These are phyloP conservation scores for Ovis canadensis DNA, from an alignment of 2,113 vertebrate species.

Conservation along the genomic window DNA sequence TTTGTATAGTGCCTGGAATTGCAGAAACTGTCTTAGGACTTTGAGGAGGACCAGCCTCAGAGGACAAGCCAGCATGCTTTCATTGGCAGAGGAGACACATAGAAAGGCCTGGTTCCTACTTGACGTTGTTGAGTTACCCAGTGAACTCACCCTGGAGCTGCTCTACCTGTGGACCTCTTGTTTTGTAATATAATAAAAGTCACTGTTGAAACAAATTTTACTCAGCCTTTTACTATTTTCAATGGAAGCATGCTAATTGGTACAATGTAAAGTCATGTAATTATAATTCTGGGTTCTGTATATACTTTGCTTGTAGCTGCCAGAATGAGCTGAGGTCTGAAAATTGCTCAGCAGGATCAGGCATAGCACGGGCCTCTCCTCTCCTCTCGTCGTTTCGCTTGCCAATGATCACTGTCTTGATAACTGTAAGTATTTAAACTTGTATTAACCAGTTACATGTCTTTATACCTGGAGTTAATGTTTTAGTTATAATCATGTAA, in stretches of 20 bases:
- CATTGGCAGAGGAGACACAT: not conserved
- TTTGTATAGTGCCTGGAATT: not conserved
- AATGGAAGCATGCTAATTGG: not conserved
- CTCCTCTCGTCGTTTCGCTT: not conserved
- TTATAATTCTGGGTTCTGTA: constrained; percentile 12
- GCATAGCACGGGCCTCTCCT: not conserved
- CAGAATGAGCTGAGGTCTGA: not conserved
- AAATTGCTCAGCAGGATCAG: not conserved
- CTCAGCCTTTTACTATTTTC: not conserved
- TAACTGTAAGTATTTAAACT: constrained; percentile 9
- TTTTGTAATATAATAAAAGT: not conserved
- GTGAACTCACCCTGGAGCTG: not conserved
- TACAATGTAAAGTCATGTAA: not conserved
- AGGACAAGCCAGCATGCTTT: not conserved
- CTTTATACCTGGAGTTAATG: not conserved
- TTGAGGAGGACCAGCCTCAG: not conserved
- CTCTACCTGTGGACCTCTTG: not conserved
- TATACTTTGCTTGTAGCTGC: not conserved
- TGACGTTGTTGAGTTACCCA: not conserved
- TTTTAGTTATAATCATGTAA: not conserved
- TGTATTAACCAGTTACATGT: not conserved
- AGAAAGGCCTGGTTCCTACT: not conserved
- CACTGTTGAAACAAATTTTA: not conserved
- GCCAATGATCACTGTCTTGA: not conserved
- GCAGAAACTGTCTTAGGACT: not conserved